Percentiles rank a stretch among this genome's conserved stretches.
These are phyloP conservation scores for Drosophila prolongata DNA, from an alignment of 2,888 invertebrate species.

Conservation along the genomic window DNA sequence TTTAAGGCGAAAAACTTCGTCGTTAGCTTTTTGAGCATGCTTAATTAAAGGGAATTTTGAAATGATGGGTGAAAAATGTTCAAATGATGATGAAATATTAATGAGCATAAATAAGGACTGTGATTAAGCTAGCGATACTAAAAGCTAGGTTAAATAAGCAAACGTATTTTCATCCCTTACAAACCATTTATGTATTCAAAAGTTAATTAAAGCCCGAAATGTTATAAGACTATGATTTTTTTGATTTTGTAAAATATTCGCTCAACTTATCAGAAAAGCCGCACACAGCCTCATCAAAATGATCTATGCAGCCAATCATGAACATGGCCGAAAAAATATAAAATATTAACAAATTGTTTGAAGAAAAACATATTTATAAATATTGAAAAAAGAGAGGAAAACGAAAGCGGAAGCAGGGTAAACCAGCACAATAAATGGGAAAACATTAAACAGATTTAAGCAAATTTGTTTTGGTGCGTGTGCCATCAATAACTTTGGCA, in stretches of 20 bases:
- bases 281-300: constrained; percentile 58
- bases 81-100: constrained; percentile 13
- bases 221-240: too few species aligned
- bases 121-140: background rate
- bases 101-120: constrained; percentile 9
- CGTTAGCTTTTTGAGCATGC: constrained; percentile 4
- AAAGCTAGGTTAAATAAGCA: too few species aligned
- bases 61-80: constrained; percentile 19
- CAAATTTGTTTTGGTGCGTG: constrained; percentile 79
- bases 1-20: constrained; percentile 9
- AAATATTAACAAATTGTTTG: constrained; percentile 23
- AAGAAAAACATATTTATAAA: constrained; percentile 57
- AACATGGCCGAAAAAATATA: constrained; percentile 30
- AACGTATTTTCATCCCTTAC: too few species aligned
- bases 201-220: too few species aligned
- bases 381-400: constrained; percentile 53
- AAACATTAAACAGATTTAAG: constrained; percentile 80
- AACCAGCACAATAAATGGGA: constrained; percentile 63
- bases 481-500: constrained; percentile 75
- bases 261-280: constrained; percentile 20
- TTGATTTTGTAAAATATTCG: background rate
- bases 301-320: constrained; percentile 67
- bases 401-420: constrained; percentile 6
- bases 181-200: too few species aligned
- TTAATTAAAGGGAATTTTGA: constrained; percentile 27